Evolutionary conservation across 2,888 invertebrate genomes (phyloP).

Genomic region (Automeris io): DNA sequence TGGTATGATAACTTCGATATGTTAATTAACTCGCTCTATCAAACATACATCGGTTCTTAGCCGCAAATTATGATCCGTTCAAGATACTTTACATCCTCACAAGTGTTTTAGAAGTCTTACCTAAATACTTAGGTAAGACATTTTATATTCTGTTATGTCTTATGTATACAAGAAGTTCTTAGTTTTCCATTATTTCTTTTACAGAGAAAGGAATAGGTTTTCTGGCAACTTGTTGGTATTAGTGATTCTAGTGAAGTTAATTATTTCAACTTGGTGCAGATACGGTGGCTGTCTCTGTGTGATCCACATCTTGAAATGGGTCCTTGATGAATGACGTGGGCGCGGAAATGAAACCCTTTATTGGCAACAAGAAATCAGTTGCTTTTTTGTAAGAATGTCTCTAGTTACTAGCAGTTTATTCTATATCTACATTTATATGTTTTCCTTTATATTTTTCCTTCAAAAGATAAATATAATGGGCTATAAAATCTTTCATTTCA

Average conservation of each 20-base stretch:
- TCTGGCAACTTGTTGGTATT: constrained; percentile 26
- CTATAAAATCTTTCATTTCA: too few species aligned
- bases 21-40: constrained; percentile 55
- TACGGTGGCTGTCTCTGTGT: constrained; percentile 36
- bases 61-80: constrained; percentile 4
- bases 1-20: constrained; percentile 53
- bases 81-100: not conserved
- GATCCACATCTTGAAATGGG: constrained; percentile 50
- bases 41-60: constrained; percentile 26
- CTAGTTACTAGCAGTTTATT: too few species aligned
- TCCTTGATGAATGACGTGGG: constrained; percentile 50
- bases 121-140: too few species aligned
- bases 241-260: constrained; percentile 35
- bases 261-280: constrained; percentile 26
- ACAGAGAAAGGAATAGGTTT: constrained; percentile 25
- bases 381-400: not conserved
- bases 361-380: constrained; percentile 39
- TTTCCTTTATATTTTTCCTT: too few species aligned
- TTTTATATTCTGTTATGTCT: too few species aligned
- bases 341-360: constrained; percentile 62
- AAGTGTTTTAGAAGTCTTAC: not conserved
- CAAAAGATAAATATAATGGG: too few species aligned
- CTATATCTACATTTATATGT: too few species aligned
- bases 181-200: constrained; percentile 15
- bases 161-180: too few species aligned